Evolutionary conservation across 2,797 vertebrate genomes (phyloP), one percentile per base, ranked within the genome.

Genomic region (Neopelma chrysocephalum): DNA sequence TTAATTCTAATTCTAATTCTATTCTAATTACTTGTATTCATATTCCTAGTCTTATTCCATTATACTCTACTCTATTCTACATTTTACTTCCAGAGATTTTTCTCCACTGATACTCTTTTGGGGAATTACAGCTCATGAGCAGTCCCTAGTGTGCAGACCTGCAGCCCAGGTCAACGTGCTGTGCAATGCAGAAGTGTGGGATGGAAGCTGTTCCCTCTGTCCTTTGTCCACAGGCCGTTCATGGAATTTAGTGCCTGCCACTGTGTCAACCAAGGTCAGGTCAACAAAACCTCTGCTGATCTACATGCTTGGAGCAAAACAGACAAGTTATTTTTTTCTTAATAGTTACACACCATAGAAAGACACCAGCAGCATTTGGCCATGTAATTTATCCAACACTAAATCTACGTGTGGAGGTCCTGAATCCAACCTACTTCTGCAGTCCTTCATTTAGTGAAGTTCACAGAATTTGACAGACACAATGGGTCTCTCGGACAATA

Each of bases 251-350:
- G 34, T 34, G 6, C 42, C 47, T 82, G 9, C 15, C 38, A 27
- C 27, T 3, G 0, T 29, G 23, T 23, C 51, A 76, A 54, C 17
- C 62, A 65, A 69, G 15, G 7, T 57, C 20, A 65, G 34, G 38
- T 58, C 15, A 53, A 38, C 0, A 9, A 58, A 58, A 84, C 31
- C 13, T 84, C 45, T 78, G 16, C n/a, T 66, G 57, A 27, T 57
- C 31, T 65, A 34, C 20, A 19, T 0, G 0, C 29, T 58, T 7
- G 3, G 6, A 5, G 19, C 22, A 80, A 15, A 4, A 66, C 57
- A 91, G 5, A 45, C 2, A 53, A 65, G 21, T 29, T 27, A 4
- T 72, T 34, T 51, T 54, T 82, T 76, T 7, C 47, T n/a, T 27
- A 5, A 7, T 47, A 22, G 32, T 61, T 68, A 6, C 7, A 32